phyloP scores from a whole-genome alignment of 2,113 vertebrate species.

The Mormyrus iriodes region DNA sequence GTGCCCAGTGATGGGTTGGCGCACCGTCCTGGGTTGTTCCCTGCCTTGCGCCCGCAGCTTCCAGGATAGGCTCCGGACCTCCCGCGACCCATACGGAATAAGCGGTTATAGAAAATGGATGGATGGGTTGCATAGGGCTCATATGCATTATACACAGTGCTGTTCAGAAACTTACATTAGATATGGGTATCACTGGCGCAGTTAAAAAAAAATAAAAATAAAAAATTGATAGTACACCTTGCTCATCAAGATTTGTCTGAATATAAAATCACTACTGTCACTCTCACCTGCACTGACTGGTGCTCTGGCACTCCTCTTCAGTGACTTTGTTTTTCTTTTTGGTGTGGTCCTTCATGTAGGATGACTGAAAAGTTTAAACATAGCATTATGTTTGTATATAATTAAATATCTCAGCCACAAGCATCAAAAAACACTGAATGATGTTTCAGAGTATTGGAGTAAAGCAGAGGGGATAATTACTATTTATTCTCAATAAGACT shows the following conservation, averaged over 20 bases:
- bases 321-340: not conserved
- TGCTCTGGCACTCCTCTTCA: slow-evolving; percentile 1
- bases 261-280: not conserved
- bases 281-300: slow-evolving; percentile 21
- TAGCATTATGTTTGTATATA: not conserved
- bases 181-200: not conserved
- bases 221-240: not conserved
- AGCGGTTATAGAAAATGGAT: too few relatives aligned
- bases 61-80: too few relatives aligned
- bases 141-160: not conserved
- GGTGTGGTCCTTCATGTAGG: not conserved
- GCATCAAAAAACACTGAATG: not conserved
- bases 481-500: not conserved
- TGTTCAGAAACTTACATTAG: not conserved
- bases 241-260: not conserved
- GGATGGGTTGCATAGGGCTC: too few relatives aligned
- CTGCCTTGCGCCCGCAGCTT: too few relatives aligned
- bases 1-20: too few relatives aligned
- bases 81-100: too few relatives aligned
- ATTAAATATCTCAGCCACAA: not conserved
- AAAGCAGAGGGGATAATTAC: not conserved
- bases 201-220: not conserved
- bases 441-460: not conserved
- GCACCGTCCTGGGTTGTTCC: too few relatives aligned
- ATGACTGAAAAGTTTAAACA: slow-evolving; percentile 23